These are phyloP conservation scores for Salticus scenicus DNA, from an alignment of 2,888 invertebrate genomes.

Conservation along the genomic window DNA sequence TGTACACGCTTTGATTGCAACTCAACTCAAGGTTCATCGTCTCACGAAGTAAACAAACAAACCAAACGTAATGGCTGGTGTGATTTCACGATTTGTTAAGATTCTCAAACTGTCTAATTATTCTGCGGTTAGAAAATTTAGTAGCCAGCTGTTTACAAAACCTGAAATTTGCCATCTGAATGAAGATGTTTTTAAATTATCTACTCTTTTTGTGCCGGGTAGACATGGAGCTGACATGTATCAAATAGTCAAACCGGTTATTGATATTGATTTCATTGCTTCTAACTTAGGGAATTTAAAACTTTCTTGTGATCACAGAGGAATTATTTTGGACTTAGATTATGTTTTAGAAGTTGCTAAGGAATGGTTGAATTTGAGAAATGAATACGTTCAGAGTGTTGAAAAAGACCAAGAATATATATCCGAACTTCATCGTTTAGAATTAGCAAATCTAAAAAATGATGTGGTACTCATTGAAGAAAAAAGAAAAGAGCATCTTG, in stretches of 20 bases:
- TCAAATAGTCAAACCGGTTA: conserved; percentile 51
- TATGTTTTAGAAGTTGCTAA: background rate
- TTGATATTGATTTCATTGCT: conserved; percentile 20
- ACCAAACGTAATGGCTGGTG: too few species aligned
- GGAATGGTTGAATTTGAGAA: background rate
- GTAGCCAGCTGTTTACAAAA: background rate
- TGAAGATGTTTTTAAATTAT: conserved; percentile 13
- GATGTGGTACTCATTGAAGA: background rate
- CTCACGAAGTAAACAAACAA: too few species aligned
- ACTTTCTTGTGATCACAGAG: conserved; percentile 21
- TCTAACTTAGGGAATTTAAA: conserved; percentile 4
- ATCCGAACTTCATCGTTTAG: background rate
- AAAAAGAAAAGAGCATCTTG: background rate
- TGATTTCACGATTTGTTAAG: too few species aligned
- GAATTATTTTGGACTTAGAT: conserved; percentile 22
- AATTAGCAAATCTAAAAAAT: background rate
- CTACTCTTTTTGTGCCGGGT: conserved; percentile 47
- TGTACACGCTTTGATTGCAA: too few species aligned
- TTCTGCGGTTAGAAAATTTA: background rate
- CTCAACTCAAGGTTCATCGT: too few species aligned
- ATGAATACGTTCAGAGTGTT: background rate
- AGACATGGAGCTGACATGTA: conserved; percentile 34
- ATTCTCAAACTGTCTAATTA: too few species aligned
- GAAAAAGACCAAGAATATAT: conserved; percentile 11
- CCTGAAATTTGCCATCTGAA: background rate